These are phyloP conservation scores for Hydrotaea diabolus DNA, from an alignment of 2,888 invertebrate genomes.

Conservation along the genomic window DNA sequence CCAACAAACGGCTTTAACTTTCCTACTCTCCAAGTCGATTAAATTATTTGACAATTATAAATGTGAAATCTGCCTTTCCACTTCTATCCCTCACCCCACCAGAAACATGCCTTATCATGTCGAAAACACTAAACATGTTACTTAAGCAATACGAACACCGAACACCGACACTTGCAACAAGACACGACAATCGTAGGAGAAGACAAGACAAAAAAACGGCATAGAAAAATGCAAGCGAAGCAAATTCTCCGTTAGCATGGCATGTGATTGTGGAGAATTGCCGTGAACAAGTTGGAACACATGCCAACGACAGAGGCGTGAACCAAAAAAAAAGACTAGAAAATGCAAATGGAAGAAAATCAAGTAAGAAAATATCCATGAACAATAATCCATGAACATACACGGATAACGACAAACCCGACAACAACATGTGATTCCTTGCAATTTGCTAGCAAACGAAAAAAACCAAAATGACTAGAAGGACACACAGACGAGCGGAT, in stretches of 20 bases:
- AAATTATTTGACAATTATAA: conserved; percentile 5
- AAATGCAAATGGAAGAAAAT: neutral
- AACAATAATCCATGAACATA: neutral
- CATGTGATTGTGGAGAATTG: neutral
- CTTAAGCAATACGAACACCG: neutral
- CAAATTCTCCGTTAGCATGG: neutral
- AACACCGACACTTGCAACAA: neutral
- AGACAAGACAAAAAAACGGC: neutral
- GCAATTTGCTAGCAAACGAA: no score
- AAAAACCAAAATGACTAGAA: no score
- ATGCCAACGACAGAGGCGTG: neutral
- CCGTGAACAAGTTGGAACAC: neutral
- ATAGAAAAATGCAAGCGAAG: neutral
- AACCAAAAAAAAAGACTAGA: neutral
- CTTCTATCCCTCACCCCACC: neutral
- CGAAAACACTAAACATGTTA: conserved; percentile 2
- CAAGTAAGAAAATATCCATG: neutral
- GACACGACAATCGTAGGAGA: neutral
- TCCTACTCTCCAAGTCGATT: no score
- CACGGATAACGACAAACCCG: no score
- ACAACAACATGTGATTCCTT: no score
- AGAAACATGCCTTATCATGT: conserved; percentile 18
- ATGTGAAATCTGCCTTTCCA: neutral
- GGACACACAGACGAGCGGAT: no score
- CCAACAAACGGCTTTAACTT: no score